Conservation (phyloP, 2,113 vertebrate species). For the Stictonetta naevosa region DNA sequence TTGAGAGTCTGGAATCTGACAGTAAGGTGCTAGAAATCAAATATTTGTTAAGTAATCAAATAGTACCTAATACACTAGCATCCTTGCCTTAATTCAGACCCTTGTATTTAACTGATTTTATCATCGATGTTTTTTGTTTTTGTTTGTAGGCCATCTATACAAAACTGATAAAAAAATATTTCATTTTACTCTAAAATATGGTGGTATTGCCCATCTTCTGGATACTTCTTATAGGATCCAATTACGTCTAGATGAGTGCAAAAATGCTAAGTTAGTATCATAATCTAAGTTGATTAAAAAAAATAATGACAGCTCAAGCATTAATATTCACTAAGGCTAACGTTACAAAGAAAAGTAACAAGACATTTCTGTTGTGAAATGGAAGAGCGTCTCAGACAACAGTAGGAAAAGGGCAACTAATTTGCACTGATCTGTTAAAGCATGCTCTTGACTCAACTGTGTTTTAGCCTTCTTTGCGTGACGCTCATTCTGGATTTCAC, state of each 20-base stretch:
- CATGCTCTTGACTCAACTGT: not conserved
- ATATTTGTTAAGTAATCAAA: not conserved
- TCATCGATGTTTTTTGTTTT: not conserved
- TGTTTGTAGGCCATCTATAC: not conserved
- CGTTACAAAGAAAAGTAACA: not conserved
- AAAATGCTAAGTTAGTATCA: not conserved
- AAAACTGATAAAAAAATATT: not conserved
- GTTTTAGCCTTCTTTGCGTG: not conserved
- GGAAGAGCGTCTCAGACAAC: not conserved
- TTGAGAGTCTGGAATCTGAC: not conserved
- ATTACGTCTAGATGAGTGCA: not conserved
- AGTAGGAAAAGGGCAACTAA: not conserved
- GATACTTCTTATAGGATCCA: not conserved
- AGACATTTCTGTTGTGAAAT: not conserved
- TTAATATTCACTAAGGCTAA: not conserved
- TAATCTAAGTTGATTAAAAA: not conserved
- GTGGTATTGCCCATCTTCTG: not conserved
- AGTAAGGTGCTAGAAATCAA: not conserved
- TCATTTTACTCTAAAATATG: not conserved
- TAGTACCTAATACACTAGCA: not conserved
- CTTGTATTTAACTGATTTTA: not conserved
- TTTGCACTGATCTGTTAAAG: not conserved
- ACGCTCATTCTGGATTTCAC: not conserved
- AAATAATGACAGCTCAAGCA: not conserved
- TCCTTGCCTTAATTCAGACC: not conserved